These are phyloP conservation scores for Cladorhizidae sp. DNA, from an alignment of 37 sponge, comb jelly and placozoan species.

Conservation along the genomic window DNA sequence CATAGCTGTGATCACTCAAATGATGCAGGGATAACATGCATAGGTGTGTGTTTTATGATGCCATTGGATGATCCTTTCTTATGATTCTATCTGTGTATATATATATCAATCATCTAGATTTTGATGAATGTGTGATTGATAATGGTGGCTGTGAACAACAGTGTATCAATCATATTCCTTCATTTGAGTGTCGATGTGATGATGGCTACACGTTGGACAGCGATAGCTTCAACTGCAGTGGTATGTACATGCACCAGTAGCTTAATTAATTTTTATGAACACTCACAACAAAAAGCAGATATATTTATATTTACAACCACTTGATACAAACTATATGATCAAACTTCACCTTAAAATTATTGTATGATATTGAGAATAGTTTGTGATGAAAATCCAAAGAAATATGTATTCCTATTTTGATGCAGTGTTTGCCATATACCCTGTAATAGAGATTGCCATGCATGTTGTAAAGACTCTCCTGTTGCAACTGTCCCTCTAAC, in stretches of 20 bases:
- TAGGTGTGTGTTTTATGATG: background rate
- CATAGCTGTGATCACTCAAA: conserved; percentile 44
- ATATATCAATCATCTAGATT: conserved; percentile 28
- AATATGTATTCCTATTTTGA: too few relatives aligned
- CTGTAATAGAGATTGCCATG: too few relatives aligned
- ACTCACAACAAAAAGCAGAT: too few relatives aligned
- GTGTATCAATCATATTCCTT: conserved; percentile 55
- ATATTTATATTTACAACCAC: background rate
- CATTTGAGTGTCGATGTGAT: conserved; percentile 47
- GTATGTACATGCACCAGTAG: background rate
- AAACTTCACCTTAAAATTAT: too few relatives aligned
- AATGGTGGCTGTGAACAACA: conserved; percentile 34
- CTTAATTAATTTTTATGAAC: too few relatives aligned
- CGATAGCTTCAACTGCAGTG: conserved; percentile 9
- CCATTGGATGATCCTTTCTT: background rate
- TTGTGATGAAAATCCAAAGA: too few relatives aligned
- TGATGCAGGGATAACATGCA: conserved; percentile 63
- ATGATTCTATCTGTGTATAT: too few relatives aligned
- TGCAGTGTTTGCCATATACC: too few relatives aligned
- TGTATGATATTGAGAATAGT: too few relatives aligned
- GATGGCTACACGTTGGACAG: conserved; percentile 33
- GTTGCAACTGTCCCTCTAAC: too few relatives aligned
- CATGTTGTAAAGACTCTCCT: too few relatives aligned
- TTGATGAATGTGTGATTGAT: conserved; percentile 59
- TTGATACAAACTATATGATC: too few relatives aligned